These are phyloP conservation scores for Crepidodera aurea DNA, from an alignment of 2,888 invertebrate species.

Conservation along the genomic window DNA sequence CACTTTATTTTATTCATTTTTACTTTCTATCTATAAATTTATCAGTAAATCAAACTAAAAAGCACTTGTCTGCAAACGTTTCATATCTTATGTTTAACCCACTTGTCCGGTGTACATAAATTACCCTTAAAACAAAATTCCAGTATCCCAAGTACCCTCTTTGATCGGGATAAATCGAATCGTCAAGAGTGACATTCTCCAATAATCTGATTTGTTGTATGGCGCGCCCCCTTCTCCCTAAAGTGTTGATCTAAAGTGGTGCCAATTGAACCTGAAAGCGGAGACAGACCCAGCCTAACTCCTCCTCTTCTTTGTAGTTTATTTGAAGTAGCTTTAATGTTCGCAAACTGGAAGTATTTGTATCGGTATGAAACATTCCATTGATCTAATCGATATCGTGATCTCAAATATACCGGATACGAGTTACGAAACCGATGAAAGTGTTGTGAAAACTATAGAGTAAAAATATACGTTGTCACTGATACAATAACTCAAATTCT, in stretches of 20 bases:
- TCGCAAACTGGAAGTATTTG: not conserved
- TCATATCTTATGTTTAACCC: not conserved
- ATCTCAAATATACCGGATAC: no score
- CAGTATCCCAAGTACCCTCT: not conserved
- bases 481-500: no score
- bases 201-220: conserved; percentile 42
- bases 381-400: not conserved
- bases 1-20: no score
- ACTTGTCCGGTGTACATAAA: not conserved
- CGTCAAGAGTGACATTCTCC: conserved; percentile 37
- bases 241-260: conserved; percentile 44
- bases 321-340: conserved; percentile 31
- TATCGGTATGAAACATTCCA: conserved; percentile 4
- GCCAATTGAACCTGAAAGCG: conserved; percentile 37
- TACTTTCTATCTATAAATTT: no score
- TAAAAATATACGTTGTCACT: no score
- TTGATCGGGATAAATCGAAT: conserved; percentile 33
- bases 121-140: conserved; percentile 3
- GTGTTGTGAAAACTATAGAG: not conserved
- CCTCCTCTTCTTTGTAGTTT: conserved; percentile 46
- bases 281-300: conserved; percentile 24
- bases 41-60: no score
- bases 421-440: no score
- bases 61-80: not conserved
- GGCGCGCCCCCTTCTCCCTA: conserved; percentile 29